Percentiles rank a stretch among this genome's conserved stretches.
phyloP scores from a whole-genome alignment of 64 coral and sea anemone species.

The Trachythela sp. region DNA sequence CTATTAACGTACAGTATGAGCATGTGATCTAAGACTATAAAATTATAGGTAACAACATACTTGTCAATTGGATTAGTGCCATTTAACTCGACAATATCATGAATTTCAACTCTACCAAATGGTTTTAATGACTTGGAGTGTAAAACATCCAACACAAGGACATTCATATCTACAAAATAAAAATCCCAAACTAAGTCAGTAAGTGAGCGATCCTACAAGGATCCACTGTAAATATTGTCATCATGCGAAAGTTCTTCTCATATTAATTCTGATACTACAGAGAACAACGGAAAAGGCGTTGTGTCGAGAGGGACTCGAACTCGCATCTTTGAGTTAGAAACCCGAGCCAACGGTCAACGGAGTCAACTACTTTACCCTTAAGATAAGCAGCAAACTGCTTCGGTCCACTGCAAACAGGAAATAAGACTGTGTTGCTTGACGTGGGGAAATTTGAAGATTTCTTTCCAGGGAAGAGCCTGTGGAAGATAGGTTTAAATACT shows the following conservation, averaged over 20 bases:
- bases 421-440: constrained; percentile 42
- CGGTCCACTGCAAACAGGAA: constrained; percentile 92
- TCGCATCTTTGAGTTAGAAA: not conserved
- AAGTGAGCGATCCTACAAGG: too few species aligned
- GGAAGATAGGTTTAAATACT: not conserved
- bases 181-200: too few species aligned
- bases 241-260: too few species aligned
- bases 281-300: too few species aligned
- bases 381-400: constrained; percentile 89
- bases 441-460: not conserved
- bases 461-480: constrained; percentile 35
- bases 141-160: constrained; percentile 74
- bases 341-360: not conserved
- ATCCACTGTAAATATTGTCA: too few species aligned
- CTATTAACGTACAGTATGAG: too few species aligned
- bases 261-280: too few species aligned
- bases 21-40: too few species aligned
- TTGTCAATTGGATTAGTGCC: constrained; percentile 74
- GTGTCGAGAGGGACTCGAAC: too few species aligned
- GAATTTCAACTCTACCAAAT: constrained; percentile 60
- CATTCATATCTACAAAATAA: constrained; percentile 68
- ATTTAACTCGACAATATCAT: constrained; percentile 63
- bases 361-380: constrained; percentile 49
- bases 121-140: constrained; percentile 51
- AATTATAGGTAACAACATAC: constrained; percentile 44